Evolutionary conservation across 2,888 invertebrate species (phyloP).

Genomic region (Rhagium mordax): DNA sequence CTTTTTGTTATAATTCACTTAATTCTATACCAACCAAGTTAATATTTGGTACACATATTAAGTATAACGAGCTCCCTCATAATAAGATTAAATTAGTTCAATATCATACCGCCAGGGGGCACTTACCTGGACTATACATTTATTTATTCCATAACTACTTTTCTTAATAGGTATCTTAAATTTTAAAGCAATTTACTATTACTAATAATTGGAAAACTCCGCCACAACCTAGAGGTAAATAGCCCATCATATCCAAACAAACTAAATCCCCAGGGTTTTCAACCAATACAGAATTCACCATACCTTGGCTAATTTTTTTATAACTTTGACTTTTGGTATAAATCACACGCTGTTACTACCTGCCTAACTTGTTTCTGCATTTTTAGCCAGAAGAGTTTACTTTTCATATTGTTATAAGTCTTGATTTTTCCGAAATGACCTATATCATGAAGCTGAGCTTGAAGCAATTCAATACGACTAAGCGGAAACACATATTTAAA

Average conservation of each 20-base stretch:
- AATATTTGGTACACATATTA: too few species aligned
- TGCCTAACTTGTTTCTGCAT: not conserved
- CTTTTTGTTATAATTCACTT: too few species aligned
- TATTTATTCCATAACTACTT: too few species aligned
- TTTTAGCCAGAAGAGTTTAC: slow-evolving; percentile 6
- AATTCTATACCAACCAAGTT: too few species aligned
- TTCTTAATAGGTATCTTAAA: too few species aligned
- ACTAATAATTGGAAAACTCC: not conserved
- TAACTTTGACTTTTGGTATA: slow-evolving; percentile 7
- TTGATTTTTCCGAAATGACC: slow-evolving; percentile 14
- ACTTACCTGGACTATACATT: too few species aligned
- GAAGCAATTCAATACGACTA: not conserved
- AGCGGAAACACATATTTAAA: not conserved
- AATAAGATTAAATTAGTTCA: too few species aligned
- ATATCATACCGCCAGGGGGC: too few species aligned
- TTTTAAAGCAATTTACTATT: not conserved
- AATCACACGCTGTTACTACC: slow-evolving; percentile 2
- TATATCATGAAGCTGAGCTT: not conserved
- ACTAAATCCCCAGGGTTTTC: not conserved
- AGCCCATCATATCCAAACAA: not conserved
- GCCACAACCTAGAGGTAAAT: not conserved
- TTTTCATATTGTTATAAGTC: not conserved
- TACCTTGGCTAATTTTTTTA: not conserved
- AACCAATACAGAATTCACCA: not conserved
- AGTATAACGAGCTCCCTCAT: too few species aligned